Base-by-base conservation (phyloP, 2,888 invertebrate genomes). In the Oxyscelio sp. region DNA sequence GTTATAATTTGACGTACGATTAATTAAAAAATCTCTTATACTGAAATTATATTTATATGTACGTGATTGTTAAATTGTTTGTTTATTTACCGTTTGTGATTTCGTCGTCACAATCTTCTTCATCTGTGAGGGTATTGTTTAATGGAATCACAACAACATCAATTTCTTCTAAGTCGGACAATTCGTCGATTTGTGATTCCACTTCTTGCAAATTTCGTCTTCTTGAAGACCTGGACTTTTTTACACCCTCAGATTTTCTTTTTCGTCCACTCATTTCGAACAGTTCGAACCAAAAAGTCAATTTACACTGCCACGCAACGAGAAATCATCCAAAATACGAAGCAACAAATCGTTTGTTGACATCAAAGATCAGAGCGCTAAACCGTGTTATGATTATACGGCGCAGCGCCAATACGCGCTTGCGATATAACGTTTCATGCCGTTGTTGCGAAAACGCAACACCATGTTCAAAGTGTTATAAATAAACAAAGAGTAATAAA, bases 381-480 rank as follows among this genome's bases (percentile, higher is more conserved):
- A 43, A 48, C 48, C 40, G 15, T 40, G 40, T 40, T 40, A 15
- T 40, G 40, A 40, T 40, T 40, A 40, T 40, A 40, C 40, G 40
- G 15, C 40, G 40, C 40, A 40, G 15, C 40, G 40, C 40, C 40
- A 40, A 40, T 40, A 40, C n/a, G 40, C 40, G 40, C 15, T 40
- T 40, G 40, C 54, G 13, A 54, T 54, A 54, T 34, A 56, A 9
- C 31, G 56, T 17, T 56, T 56, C 22, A 31, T 19, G 56, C 31
- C 56, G 31, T 56, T 56, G 56, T 56, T 56, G 34, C 56, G 56
- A 27, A 56, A 31, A 56, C 56, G 56, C 56, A 56, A 31, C 56
- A 56, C 31, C 27, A 15, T 54, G 22, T 22, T 24, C 22, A 11
- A 22, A 52, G n/a, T 52, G 52, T 52, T 52, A 52, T 24, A 52